A percentile compares a stretch with the other conserved stretches of the same genome.
Evolutionary conservation across 1,140 invertebrate genomes (phyloP).

Genomic region (Bombus pascuorum): DNA sequence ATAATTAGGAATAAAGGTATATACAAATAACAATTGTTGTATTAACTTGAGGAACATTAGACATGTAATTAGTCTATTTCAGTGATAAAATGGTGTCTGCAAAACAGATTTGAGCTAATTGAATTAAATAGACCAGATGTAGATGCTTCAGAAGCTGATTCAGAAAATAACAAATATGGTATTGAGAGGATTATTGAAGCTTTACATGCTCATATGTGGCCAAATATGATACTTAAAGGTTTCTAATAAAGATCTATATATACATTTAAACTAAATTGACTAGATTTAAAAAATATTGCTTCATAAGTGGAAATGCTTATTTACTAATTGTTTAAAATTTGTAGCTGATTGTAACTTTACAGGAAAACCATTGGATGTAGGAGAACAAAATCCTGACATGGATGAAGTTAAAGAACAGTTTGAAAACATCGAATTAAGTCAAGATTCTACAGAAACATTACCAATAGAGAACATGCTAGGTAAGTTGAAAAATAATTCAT

Average conservation of each 20-base stretch:
- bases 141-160: conserved; percentile 81
- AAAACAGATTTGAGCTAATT: conserved; percentile 88
- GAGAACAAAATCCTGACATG: conserved; percentile 62
- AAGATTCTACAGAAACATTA: conserved; percentile 68
- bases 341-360: conserved; percentile 24
- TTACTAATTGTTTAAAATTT: not conserved
- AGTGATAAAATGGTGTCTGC: conserved; percentile 86
- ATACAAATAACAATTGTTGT: conserved; percentile 20
- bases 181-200: conserved; percentile 89
- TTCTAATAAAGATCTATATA: not conserved
- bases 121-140: conserved; percentile 85
- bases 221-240: conserved; percentile 89
- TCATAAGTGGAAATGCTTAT: not conserved
- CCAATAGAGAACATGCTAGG: conserved; percentile 76
- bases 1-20: conserved; percentile 75
- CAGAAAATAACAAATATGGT: conserved; percentile 86
- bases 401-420: conserved; percentile 75
- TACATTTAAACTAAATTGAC: not conserved
- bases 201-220: conserved; percentile 90
- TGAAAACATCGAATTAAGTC: conserved; percentile 73
- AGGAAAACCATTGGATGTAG: conserved; percentile 50
- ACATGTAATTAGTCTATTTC: conserved; percentile 47
- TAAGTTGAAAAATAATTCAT: conserved; percentile 48
- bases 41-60: conserved; percentile 5
- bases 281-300: not conserved